Evolutionary conservation across 2,797 vertebrate species (phyloP), one percentile per base, ranked within the genome.

Genomic region (Falco concolor): DNA sequence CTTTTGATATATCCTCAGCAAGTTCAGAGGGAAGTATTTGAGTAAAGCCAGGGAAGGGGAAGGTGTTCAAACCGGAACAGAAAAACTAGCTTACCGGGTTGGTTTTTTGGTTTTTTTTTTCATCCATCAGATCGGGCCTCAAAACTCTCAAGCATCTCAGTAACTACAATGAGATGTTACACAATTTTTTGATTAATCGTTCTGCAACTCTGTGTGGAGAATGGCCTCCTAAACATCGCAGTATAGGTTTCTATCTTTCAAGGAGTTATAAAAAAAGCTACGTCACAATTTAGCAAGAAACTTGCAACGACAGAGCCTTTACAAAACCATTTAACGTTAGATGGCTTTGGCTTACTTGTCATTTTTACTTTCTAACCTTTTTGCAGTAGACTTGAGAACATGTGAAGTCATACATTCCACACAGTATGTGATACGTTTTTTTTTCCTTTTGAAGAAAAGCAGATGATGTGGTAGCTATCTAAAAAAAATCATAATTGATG

Each of bases 401-500:
- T 0, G 10, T 77, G 49, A 96, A 94, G 69, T 95, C 84, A 67
- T 34, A 28, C 13, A 24, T 92, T 96, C 79, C 64, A 10, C 50
- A 59, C 70, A 93, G 88, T 52, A 63, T 27, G 14, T 44, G 38
- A 72, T 76, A 36, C 49, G 21, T 74, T 82, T 23, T 40, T 53
- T 52, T 90, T 86, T 87, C 44, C 14, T 34, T 78, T 75, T 67
- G 60, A 69, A 90, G 80, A 56, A 60, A 83, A 91, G 77, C 74
- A 93, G 79, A 56, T 87, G 61, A 44, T 22, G 12, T 50, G 89
- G 34, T 87, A 79, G 19, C 67, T 93, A 50, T 96, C 91, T 95
- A 65, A 96, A 96, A 96, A 92, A 87, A 89, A 9, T 77, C 56
- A 79, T 98, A 96, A 97, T 95, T 96, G 86, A 95, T 92, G 56